Evolutionary conservation across 1,140 invertebrate genomes (phyloP).

Genomic region (Cardiocondyla obscurior): DNA sequence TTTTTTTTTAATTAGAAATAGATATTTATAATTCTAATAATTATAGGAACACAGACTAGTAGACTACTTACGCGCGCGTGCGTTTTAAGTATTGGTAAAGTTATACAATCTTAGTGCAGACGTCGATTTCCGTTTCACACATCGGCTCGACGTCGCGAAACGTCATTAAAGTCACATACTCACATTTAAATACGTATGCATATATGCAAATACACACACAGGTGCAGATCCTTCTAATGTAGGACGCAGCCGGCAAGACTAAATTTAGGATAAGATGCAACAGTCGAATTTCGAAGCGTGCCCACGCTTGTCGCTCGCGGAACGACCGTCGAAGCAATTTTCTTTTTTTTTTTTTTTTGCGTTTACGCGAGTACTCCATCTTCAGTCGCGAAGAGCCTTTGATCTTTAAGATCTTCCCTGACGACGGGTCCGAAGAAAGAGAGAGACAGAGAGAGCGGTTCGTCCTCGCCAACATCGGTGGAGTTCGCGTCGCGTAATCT

Average conservation of each 20-base stretch:
- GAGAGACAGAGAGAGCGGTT: neutral
- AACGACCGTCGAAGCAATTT: slow-evolving; percentile 34
- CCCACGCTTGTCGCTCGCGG: slow-evolving; percentile 63
- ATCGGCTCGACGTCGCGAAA: neutral
- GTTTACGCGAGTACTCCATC: neutral
- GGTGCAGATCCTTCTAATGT: slow-evolving; percentile 63
- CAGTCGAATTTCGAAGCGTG: slow-evolving; percentile 69
- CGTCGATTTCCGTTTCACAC: slow-evolving; percentile 31
- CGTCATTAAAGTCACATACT: slow-evolving; percentile 55
- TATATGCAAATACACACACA: neutral
- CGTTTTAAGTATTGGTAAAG: no score
- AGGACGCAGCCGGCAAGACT: slow-evolving; percentile 65
- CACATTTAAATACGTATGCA: neutral
- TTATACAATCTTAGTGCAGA: slow-evolving; percentile 28
- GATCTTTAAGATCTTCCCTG: neutral
- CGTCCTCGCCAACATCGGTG: neutral
- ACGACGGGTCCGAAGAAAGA: neutral
- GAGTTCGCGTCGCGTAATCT: slow-evolving; percentile 37
- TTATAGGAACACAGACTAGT: neutral
- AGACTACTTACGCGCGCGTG: neutral
- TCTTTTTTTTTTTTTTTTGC: slow-evolving; percentile 8
- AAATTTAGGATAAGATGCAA: slow-evolving; percentile 70
- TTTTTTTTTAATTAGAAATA: neutral
- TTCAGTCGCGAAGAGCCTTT: slow-evolving; percentile 8
- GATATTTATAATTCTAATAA: neutral